Base-by-base conservation (phyloP, 2,113 vertebrate genomes). In the Silurus asotus region DNA sequence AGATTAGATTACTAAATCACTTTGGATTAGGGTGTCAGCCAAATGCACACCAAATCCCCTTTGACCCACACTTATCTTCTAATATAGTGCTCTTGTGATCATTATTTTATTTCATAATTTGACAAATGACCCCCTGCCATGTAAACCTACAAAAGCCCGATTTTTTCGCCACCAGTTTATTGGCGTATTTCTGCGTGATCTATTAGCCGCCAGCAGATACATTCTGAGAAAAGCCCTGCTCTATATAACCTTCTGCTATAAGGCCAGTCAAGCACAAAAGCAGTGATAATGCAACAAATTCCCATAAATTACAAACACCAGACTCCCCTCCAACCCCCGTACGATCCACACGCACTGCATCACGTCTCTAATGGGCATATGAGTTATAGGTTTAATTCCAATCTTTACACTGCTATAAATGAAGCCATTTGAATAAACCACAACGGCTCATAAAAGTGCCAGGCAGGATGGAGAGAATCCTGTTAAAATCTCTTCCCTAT, bases 321-420 rank as follows among this genome's bases (percentile, higher is more conserved):
- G 19, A 9, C 28, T 56, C 13, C 53, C 70, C 25, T 53, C 20
- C 3, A 23, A 58, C 62, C 48, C 49, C 58, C 69, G 8, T 56
- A 13, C 65, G 23, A 51, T 11, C 45, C 70, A 65, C 62, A 78
- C 65, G 6, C 20, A 14, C 67, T 37, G 61, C 49, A 23, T 81
- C 64, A 25, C 23, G 37, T 58, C 82, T 75, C 69, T 86, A 86
- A 86, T 86, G 79, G 85, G 45, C 58, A 64, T 75, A 86, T 87
- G 88, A 89, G 88, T 89, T 89, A 89, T 87, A 81, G 85, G 82
- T 89, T 89, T 87, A 82, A 89, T 89, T 82, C 74, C n/a, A 61
- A 56, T 88, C 69, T 87, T 89, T 89, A 89, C 82, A 82, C 53
- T 49, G 77, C 82, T 84, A 81, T 89, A 89, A 82, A 89, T 81